Conservation (phyloP, 2,888 invertebrate species). For the Polyommatus iphigenia region DNA sequence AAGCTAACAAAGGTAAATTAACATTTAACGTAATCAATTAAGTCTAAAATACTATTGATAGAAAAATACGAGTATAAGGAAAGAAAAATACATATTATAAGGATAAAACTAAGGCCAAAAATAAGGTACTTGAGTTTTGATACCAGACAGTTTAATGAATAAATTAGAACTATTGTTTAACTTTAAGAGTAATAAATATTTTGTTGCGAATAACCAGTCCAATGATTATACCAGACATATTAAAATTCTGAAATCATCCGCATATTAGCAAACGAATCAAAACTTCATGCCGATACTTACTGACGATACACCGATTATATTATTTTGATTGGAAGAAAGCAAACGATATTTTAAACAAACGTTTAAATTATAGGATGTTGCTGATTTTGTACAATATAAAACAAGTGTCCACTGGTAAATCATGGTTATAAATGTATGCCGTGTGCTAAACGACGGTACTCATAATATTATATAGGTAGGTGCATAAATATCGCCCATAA, state of each 20-base stretch:
- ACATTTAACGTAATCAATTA: background rate
- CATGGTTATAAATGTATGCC: conserved; percentile 41
- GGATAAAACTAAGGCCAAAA: background rate
- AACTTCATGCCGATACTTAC: background rate
- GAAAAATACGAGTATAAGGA: background rate
- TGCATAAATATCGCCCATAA: conserved; percentile 77
- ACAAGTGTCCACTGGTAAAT: background rate
- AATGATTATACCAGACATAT: background rate
- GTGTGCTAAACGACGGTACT: conserved; percentile 73
- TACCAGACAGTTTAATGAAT: background rate
- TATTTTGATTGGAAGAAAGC: background rate
- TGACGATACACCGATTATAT: background rate
- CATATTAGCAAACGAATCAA: background rate
- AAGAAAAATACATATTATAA: background rate
- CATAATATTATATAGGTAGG: conserved; percentile 66
- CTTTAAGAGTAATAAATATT: background rate
- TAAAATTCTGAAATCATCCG: background rate
- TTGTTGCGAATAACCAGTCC: too few species aligned
- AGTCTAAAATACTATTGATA: background rate
- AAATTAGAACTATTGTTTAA: background rate
- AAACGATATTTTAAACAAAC: background rate
- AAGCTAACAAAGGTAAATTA: background rate
- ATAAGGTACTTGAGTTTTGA: background rate
- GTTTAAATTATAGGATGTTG: background rate
- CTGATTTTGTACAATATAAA: background rate